Evolutionary conservation across 2,797 vertebrate species (phyloP).

Genomic region (Spinibarbus caldwelli): DNA sequence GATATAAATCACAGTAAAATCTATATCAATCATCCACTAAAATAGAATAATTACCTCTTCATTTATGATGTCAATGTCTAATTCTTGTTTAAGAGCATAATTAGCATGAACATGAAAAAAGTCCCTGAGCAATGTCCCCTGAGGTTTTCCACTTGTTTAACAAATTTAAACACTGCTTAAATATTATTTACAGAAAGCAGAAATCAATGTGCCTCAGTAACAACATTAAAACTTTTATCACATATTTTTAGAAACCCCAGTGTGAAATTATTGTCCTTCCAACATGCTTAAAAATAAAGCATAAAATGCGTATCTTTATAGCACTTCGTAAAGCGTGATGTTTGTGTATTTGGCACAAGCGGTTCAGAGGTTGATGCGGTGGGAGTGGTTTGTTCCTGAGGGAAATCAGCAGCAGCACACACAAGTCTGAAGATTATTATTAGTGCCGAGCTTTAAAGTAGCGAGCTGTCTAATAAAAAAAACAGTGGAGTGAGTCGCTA

Average conservation of each 20-base stretch:
- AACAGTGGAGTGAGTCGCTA: slow-evolving; percentile 29
- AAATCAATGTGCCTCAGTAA: neutral
- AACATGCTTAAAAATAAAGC: neutral
- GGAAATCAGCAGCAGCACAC: slow-evolving; percentile 33
- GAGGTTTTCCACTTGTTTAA: neutral
- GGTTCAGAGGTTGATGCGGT: slow-evolving; percentile 13
- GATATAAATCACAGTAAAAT: neutral
- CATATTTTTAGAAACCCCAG: slow-evolving; percentile 2
- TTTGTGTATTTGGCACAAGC: slow-evolving; percentile 10
- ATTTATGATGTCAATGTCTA: neutral
- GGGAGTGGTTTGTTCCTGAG: slow-evolving; percentile 28
- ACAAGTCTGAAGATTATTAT: slow-evolving; percentile 20
- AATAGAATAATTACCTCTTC: neutral
- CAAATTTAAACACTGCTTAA: slow-evolving; percentile 16
- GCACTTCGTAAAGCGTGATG: neutral
- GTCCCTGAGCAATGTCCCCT: neutral
- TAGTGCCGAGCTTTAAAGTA: slow-evolving; percentile 31
- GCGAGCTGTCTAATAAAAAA: slow-evolving; percentile 37
- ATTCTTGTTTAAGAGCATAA: neutral
- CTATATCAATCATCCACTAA: neutral
- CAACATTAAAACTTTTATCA: neutral
- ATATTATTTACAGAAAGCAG: slow-evolving; percentile 9
- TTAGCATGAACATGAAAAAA: neutral
- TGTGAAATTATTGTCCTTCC: neutral
- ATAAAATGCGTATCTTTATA: neutral